Evolutionary conservation across 2,113 vertebrate species (phyloP), one percentile per base, ranked within the genome.

Genomic region (Archilochus colubris): DNA sequence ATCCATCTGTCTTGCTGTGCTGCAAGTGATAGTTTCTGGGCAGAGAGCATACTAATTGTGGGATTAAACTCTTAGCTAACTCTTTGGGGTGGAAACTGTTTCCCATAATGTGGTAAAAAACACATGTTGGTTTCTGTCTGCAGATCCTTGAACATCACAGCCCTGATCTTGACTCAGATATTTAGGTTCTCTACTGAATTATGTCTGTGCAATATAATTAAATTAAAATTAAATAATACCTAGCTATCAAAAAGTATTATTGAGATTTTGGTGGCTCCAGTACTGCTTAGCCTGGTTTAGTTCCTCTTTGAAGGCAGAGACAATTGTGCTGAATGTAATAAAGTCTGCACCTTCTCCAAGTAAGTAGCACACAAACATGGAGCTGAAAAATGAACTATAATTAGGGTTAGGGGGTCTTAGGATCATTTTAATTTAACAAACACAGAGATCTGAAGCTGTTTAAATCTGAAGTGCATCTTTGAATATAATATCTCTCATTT

Each of bases 51-150:
- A 82, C 88, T 95, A 97, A 95, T 95, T 95, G 95, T 64, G 75
- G 85, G 95, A 97, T 96, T 95, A 96, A 94, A 89, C 80, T 77
- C 85, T 97, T 91, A 95, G 93, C 91, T 93, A 94, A 94, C 85
- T 91, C 93, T 91, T 95, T 40, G 40, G 94, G 89, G 91, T 95
- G 87, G 91, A 96, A 95, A 91, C 72, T 72, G 16, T 95, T 96
- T 95, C 93, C 95, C 88, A 94, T 91, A 93, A 94, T 57, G 4
- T 93, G 76, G 91, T 95, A 95, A 76, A 91, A 95, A 96, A 95
- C 93, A 94, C 76, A 94, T 93, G 89, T 48, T 90, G 57, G 85
- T 91, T 92, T 94, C 79, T 78, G 61, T 90, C 82, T 91, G 63
- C 53, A 88, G 68, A 88, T n/a, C 51, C 85, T 83, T 67, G 44